Evolutionary conservation across 2,113 vertebrate species (phyloP).

Genomic region (Tyto alba): DNA sequence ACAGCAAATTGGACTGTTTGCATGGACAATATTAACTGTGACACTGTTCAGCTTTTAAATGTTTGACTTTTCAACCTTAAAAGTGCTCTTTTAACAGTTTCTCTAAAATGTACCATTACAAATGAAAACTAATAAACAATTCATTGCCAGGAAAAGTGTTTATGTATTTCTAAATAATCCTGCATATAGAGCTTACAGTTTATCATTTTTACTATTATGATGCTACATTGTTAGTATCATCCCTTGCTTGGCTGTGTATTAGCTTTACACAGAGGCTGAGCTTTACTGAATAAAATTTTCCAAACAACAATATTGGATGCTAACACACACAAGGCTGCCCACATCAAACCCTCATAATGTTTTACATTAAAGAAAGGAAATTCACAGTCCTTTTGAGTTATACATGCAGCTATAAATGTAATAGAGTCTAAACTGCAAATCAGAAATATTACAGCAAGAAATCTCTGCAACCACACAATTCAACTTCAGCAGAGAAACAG

Average conservation of each 20-base stretch:
- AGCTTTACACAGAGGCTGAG: background rate
- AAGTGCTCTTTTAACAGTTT: background rate
- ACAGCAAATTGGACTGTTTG: background rate
- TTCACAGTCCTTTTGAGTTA: background rate
- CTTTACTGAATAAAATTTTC: background rate
- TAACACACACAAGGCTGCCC: background rate
- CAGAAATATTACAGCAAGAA: background rate
- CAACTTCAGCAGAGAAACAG: background rate
- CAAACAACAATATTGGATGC: slow-evolving; percentile 23
- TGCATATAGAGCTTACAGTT: background rate
- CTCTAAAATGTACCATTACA: background rate
- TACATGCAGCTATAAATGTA: background rate
- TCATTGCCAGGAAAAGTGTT: background rate
- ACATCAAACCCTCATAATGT: background rate
- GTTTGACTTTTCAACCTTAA: background rate
- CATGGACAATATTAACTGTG: background rate
- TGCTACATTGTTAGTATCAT: background rate
- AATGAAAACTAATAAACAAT: background rate
- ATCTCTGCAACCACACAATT: background rate
- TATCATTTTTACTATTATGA: background rate
- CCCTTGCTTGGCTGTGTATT: background rate
- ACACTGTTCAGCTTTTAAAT: background rate
- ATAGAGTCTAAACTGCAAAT: background rate
- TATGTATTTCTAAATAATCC: background rate
- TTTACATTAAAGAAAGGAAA: background rate